A percentile compares a stretch with the other conserved stretches of the same genome.
Evolutionary conservation across 2,888 invertebrate genomes (phyloP).

Genomic region (Ctena decussata): DNA sequence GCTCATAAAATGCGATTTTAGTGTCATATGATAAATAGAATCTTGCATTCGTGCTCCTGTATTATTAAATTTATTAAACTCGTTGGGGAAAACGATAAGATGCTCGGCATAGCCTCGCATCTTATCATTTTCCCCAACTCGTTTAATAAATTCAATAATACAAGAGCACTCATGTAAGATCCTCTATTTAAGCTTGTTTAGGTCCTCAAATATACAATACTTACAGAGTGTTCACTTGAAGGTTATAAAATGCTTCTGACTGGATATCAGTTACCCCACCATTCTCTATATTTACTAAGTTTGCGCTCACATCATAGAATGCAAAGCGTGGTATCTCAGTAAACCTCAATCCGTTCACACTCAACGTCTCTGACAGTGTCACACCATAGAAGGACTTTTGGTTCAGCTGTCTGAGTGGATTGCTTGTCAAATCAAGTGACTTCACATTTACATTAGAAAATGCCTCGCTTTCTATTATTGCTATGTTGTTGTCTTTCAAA

Average conservation of each 20-base stretch:
- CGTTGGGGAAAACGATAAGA: too few species aligned
- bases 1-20: too few species aligned
- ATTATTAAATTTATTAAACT: too few species aligned
- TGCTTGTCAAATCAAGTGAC: conserved; percentile 43
- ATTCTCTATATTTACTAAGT: conserved; percentile 52
- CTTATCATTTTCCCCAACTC: too few species aligned
- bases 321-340: conserved; percentile 62
- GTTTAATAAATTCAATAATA: too few species aligned
- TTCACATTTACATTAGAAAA: conserved; percentile 52
- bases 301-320: conserved; percentile 66
- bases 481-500: conserved; percentile 66
- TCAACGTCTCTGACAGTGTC: background rate
- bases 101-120: too few species aligned
- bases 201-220: conserved; percentile 54
- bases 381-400: conserved; percentile 54
- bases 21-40: too few species aligned
- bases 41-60: too few species aligned
- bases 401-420: conserved; percentile 59
- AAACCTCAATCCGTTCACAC: conserved; percentile 52
- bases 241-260: conserved; percentile 66
- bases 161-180: conserved; percentile 27
- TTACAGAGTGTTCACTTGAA: conserved; percentile 55
- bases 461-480: conserved; percentile 62
- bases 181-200: conserved; percentile 46
- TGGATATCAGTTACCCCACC: conserved; percentile 70